Conservation (phyloP, 2,888 invertebrate genomes). For the Tanypteryx hageni region DNA sequence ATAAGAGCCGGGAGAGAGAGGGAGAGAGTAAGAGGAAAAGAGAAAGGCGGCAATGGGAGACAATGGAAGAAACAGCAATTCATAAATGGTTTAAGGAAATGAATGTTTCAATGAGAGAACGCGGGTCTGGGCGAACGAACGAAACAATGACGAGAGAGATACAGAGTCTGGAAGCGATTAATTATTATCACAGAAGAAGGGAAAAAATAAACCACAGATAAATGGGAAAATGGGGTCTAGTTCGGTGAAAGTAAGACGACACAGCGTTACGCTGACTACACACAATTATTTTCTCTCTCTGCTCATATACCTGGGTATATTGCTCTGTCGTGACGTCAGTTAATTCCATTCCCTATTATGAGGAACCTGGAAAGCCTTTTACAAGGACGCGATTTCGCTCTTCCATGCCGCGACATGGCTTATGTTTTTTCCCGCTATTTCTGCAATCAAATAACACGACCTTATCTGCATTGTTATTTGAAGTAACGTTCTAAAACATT, state of each 20-base stretch:
- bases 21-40: not conserved
- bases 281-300: not conserved
- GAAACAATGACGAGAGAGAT: not conserved
- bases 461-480: too few species aligned
- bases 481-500: too few species aligned
- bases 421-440: too few species aligned
- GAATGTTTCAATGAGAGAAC: not conserved
- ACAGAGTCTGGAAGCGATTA: not conserved
- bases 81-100: conserved; percentile 4
- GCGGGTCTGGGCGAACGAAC: not conserved
- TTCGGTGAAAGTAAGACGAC: not conserved
- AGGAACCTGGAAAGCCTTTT: too few species aligned
- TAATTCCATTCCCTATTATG: too few species aligned
- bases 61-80: not conserved
- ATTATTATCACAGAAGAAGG: not conserved
- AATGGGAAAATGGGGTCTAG: not conserved
- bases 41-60: not conserved
- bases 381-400: too few species aligned
- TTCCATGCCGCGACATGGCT: too few species aligned
- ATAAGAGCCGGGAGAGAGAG: not conserved
- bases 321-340: too few species aligned
- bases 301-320: too few species aligned
- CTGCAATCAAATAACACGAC: too few species aligned
- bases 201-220: not conserved
- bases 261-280: not conserved